These are phyloP conservation scores for Holothuria scabra DNA, from an alignment of 53 echinoderm and acorn worm species.

Conservation along the genomic window DNA sequence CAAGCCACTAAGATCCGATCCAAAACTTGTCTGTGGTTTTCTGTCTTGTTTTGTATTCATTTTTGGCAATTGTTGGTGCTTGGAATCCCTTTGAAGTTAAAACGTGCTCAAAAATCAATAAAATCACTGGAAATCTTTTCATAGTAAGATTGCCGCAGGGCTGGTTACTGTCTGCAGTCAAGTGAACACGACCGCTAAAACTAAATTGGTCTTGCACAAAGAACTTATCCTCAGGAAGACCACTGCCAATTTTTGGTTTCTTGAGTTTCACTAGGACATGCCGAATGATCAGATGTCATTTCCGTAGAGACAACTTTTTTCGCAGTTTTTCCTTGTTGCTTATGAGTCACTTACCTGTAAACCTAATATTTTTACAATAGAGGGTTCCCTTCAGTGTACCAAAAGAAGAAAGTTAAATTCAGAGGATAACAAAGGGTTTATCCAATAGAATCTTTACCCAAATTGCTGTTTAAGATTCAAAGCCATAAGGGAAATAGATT, in stretches of 20 bases:
- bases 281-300: slow-evolving; percentile 39
- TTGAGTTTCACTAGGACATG: slow-evolving; percentile 48
- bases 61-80: slow-evolving; percentile 39
- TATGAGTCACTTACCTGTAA: slow-evolving; percentile 37
- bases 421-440: no score
- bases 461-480: no score
- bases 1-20: slow-evolving; percentile 20
- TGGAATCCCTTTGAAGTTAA: slow-evolving; percentile 35
- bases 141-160: slow-evolving; percentile 26
- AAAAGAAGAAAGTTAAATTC: not conserved
- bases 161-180: slow-evolving; percentile 42
- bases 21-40: slow-evolving; percentile 13
- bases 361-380: slow-evolving; percentile 8
- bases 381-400: slow-evolving; percentile 7
- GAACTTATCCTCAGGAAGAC: not conserved
- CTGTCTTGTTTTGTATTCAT: slow-evolving; percentile 1
- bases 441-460: no score
- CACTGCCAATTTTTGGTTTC: slow-evolving; percentile 25
- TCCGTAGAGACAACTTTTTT: slow-evolving; percentile 39
- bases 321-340: slow-evolving; percentile 21
- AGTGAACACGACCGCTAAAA: slow-evolving; percentile 33
- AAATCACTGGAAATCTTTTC: slow-evolving; percentile 33
- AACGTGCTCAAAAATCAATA: slow-evolving; percentile 47
- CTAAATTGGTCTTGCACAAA: not conserved
- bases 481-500: no score